phyloP scores from a whole-genome alignment of 1,140 invertebrate species.

The Panulirus ornatus region DNA sequence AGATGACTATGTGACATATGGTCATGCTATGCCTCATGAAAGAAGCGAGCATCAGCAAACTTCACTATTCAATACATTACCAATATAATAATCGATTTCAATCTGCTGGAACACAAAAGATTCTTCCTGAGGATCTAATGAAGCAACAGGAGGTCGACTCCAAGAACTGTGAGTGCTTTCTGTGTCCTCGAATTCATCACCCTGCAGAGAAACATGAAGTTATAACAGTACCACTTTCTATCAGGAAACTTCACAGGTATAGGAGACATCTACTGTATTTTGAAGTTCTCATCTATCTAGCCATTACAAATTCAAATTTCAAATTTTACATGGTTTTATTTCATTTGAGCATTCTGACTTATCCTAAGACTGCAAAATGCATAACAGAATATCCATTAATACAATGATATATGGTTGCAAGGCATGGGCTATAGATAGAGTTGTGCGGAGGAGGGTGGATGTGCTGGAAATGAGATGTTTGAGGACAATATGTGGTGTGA shows the following conservation, averaged over 20 bases:
- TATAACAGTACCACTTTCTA: background rate
- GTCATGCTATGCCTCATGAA: no score
- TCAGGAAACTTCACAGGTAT: background rate
- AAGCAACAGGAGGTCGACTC: conserved; percentile 84
- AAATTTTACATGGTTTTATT: background rate
- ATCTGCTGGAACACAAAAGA: conserved; percentile 91
- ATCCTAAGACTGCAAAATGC: background rate
- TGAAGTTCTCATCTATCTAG: background rate
- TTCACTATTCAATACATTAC: conserved; percentile 77
- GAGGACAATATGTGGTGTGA: no score
- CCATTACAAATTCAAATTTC: background rate
- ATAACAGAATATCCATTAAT: no score
- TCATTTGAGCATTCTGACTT: no score
- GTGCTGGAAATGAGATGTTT: no score
- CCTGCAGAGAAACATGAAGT: background rate
- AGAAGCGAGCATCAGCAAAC: background rate
- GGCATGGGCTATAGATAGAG: no score
- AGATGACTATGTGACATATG: no score
- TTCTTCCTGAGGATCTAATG: conserved; percentile 84
- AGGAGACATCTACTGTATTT: background rate
- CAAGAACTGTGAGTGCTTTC: conserved; percentile 77
- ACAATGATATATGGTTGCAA: no score
- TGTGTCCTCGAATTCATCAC: conserved; percentile 52
- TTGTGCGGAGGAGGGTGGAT: no score
- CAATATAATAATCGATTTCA: conserved; percentile 95